Conservation (phyloP, 2,888 invertebrate species). For the Lissonota sp. region DNA sequence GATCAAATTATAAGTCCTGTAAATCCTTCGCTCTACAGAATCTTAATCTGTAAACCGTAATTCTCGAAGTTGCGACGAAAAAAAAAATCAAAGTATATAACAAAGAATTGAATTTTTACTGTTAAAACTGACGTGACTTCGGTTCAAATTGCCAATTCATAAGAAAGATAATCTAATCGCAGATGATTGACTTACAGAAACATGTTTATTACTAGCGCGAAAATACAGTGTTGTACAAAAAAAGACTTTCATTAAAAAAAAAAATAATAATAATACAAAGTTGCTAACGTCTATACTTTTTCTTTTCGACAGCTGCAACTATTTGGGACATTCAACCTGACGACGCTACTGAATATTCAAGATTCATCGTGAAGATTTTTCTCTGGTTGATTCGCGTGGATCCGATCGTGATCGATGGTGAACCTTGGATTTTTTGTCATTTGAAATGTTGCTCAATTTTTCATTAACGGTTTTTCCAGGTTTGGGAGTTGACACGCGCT, state of each 20-base stretch:
- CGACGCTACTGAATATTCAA: not conserved
- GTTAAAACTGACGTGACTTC: constrained; percentile 34
- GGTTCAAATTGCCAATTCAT: constrained; percentile 19
- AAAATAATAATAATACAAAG: constrained; percentile 21
- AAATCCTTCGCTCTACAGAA: constrained; percentile 34
- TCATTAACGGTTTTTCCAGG: not conserved
- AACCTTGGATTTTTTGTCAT: constrained; percentile 9
- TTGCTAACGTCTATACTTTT: constrained; percentile 1
- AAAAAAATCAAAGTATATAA: constrained; percentile 27
- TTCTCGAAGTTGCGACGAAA: constrained; percentile 21
- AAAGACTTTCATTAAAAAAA: constrained; percentile 50
- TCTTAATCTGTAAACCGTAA: constrained; percentile 34
- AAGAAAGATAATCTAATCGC: not conserved
- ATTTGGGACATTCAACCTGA: constrained; percentile 1
- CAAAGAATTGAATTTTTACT: constrained; percentile 39
- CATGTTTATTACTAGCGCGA: constrained; percentile 56
- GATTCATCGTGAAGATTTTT: constrained; percentile 24
- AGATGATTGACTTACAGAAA: constrained; percentile 22
- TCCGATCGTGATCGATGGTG: constrained; percentile 54
- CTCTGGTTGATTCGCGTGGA: constrained; percentile 28
- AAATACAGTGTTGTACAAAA: constrained; percentile 56
- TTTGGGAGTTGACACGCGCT: not conserved
- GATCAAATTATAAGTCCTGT: constrained; percentile 47
- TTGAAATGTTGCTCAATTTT: not conserved
- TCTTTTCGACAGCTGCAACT: constrained; percentile 4